phyloP scores from a whole-genome alignment of 2,113 vertebrate species.

The Paralichthys olivaceus region DNA sequence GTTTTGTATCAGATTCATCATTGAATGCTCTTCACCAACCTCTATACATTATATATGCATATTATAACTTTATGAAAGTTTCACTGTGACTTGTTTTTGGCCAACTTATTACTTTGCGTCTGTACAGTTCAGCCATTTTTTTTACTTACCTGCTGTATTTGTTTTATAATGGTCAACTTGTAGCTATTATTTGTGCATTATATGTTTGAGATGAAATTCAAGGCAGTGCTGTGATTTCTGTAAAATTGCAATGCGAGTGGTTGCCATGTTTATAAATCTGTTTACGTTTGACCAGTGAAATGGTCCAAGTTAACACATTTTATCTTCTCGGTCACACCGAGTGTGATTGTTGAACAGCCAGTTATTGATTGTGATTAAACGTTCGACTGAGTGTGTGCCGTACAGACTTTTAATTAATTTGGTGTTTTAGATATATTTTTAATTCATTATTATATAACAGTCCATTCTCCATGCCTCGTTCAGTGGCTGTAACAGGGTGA shows the following conservation, averaged over 20 bases:
- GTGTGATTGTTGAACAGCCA: slow-evolving; percentile 36
- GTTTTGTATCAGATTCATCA: slow-evolving; percentile 51
- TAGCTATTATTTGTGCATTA: slow-evolving; percentile 34
- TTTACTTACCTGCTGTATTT: slow-evolving; percentile 48
- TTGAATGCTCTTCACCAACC: slow-evolving; percentile 51
- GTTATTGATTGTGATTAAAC: slow-evolving; percentile 44
- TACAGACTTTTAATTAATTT: background rate
- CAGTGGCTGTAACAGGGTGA: slow-evolving; percentile 7
- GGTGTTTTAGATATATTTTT: background rate
- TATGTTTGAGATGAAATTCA: slow-evolving; percentile 33
- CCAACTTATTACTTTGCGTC: slow-evolving; percentile 42
- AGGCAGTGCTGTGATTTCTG: slow-evolving; percentile 23
- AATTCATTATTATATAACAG: background rate
- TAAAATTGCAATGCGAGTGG: slow-evolving; percentile 18
- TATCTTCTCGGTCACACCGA: slow-evolving; percentile 10
- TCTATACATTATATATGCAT: slow-evolving; percentile 62
- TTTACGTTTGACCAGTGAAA: slow-evolving; percentile 25
- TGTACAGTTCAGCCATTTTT: slow-evolving; percentile 27
- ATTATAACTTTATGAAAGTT: slow-evolving; percentile 33
- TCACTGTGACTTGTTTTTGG: slow-evolving; percentile 66
- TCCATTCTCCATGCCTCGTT: background rate
- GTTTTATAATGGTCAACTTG: slow-evolving; percentile 32
- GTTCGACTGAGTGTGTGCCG: slow-evolving; percentile 20
- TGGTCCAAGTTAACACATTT: background rate
- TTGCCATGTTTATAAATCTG: slow-evolving; percentile 6